Percentiles rank a stretch among this genome's conserved stretches.
These are phyloP conservation scores for Thamnophis sirtalis DNA, from an alignment of 2,113 vertebrate species.

Conservation along the genomic window DNA sequence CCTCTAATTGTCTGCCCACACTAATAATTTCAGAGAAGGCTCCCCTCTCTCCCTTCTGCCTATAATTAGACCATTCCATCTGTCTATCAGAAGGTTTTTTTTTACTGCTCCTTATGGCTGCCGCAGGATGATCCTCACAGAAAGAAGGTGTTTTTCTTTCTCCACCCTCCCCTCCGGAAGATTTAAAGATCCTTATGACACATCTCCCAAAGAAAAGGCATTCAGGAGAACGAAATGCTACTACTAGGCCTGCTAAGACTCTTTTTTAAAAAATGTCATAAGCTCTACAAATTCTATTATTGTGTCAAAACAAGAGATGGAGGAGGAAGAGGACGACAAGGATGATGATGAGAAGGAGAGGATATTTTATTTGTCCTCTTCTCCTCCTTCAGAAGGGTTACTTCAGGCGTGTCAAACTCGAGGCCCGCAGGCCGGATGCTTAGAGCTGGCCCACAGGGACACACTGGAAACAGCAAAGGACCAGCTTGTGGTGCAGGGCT, in stretches of 20 bases:
- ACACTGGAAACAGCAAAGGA: too few species aligned
- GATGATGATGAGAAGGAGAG: fast-evolving
- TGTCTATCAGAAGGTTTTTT: conserved; percentile 77
- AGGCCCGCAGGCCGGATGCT: too few species aligned
- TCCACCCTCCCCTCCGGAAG: conserved; percentile 15
- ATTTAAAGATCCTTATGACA: conserved; percentile 71
- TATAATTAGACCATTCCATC: conserved; percentile 84
- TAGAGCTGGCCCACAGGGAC: too few species aligned
- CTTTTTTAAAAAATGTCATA: conserved; percentile 12
- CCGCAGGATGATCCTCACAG: conserved; percentile 41
- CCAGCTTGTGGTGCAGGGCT: too few species aligned
- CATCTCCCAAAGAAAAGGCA: conserved; percentile 57
- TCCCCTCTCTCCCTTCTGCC: conserved; percentile 65
- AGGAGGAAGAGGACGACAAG: background rate
- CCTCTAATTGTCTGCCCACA: conserved; percentile 82
- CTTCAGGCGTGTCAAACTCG: too few species aligned
- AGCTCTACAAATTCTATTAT: background rate
- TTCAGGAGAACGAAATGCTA: conserved; percentile 62
- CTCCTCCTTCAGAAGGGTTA: background rate
- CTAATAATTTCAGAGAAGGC: conserved; percentile 70
- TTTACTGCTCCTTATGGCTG: conserved; percentile 63
- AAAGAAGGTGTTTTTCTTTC: conserved; percentile 38
- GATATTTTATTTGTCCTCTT: background rate
- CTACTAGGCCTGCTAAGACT: conserved; percentile 33
- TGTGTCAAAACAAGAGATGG: conserved; percentile 35